Conservation (phyloP, 1,140 invertebrate species). For the Rhopalosiphum maidis region DNA sequence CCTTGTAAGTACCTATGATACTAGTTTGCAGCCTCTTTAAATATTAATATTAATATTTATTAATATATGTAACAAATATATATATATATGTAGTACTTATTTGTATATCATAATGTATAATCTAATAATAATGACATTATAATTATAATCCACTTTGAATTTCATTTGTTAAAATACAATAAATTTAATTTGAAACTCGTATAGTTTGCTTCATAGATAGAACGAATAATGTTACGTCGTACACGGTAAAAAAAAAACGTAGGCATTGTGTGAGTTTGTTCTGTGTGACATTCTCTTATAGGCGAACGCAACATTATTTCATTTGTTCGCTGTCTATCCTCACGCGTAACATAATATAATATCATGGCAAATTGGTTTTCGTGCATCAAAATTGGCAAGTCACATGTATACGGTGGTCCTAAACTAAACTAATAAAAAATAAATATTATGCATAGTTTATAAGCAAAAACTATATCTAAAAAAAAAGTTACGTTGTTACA, state of each 20-base stretch:
- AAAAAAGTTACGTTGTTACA: neutral
- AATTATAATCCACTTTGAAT: neutral
- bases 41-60: no score
- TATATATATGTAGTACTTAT: neutral
- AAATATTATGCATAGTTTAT: neutral
- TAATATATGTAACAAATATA: neutral
- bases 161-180: neutral
- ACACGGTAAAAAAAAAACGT: neutral
- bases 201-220: neutral
- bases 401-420: neutral
- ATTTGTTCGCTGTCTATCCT: neutral
- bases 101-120: neutral
- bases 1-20: neutral
- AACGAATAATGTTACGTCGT: neutral
- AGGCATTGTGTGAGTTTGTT: neutral
- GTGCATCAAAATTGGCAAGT: neutral
- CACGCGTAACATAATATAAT: neutral
- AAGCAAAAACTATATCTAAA: neutral
- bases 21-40: neutral
- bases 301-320: neutral
- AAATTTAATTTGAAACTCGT: neutral
- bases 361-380: neutral
- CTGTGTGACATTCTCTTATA: neutral
- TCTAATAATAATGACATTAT: neutral
- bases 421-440: neutral